Evolutionary conservation across 1,140 invertebrate species (phyloP), one percentile per base, ranked within the genome.

Genomic region (Drosophila repleta): DNA sequence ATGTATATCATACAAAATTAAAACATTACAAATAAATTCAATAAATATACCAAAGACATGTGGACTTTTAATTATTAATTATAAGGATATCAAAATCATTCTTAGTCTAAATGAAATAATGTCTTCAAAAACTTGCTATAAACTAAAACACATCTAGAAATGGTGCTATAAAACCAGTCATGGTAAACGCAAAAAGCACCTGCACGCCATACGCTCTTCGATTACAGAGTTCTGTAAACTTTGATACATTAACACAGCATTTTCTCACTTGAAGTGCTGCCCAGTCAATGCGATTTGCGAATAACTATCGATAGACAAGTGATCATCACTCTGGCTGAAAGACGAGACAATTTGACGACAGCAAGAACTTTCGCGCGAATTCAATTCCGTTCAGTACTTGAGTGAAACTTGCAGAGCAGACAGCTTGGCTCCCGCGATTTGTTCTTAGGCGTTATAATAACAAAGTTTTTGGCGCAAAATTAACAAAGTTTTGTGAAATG

Each of bases 1-100:
- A 84, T 87, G 77, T 77, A 81, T 56, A 70, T 73, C 51, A 73
- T 72, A 70, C 46, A 76, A 79, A 79, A 63, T 29, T 56, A 65
- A 60, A 67, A 73, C 35, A 48, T 76, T 70, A 71, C 57, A 76
- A 82, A 85, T 87, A 78, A 85, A 87, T 87, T 81, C 82, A 87
- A 87, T 84, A 87, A 84, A 84, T 77, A 77, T 77, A 84, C 81
- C 81, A 87, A 84, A 84, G 82, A 52, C 61, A 43, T 13, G 32
- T 8, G 21, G 4, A 4, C 4, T 24, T n/a, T n/a, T n/a, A n/a
- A 24, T 24, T 24, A 24, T 24, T 24, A 24, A 24, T 24, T 24
- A 24, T 3, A 24, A 24, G 21, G 4, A 4, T 3, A 24, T 24
- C 21, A 51, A 48, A 4, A 24, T 35, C 21, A 6, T 7, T 24